phyloP scores from a whole-genome alignment of 2,888 invertebrate species.

The Parnassius apollo region DNA sequence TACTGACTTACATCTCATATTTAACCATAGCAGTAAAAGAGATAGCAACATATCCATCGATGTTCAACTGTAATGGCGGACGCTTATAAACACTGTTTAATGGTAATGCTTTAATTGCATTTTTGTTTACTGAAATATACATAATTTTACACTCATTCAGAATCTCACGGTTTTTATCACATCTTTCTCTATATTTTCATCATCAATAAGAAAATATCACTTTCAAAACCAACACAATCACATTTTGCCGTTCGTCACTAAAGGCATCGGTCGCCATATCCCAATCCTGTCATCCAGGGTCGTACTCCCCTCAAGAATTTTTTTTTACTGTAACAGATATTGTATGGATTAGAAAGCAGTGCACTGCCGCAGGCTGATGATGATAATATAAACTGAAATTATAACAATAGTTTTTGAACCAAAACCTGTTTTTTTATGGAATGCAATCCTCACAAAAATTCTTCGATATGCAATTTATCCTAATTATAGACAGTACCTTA shows the following conservation, averaged over 20 bases:
- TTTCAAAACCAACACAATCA: slow-evolving; percentile 58
- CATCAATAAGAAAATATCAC: slow-evolving; percentile 35
- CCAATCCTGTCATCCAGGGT: slow-evolving; percentile 64
- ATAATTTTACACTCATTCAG: background rate
- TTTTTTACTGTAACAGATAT: no score
- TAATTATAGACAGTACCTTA: no score
- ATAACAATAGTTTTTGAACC: no score
- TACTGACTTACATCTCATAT: slow-evolving; percentile 49
- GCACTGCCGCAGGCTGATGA: no score
- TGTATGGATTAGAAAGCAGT: no score
- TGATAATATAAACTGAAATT: no score
- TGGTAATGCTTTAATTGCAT: slow-evolving; percentile 51
- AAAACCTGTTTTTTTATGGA: no score
- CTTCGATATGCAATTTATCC: no score
- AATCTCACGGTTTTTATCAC: slow-evolving; percentile 28
- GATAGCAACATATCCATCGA: slow-evolving; percentile 52
- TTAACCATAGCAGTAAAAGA: slow-evolving; percentile 52
- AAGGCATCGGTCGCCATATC: slow-evolving; percentile 74
- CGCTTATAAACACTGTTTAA: slow-evolving; percentile 53
- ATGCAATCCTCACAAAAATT: no score
- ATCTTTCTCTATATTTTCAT: slow-evolving; percentile 34
- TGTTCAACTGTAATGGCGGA: slow-evolving; percentile 60
- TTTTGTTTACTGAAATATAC: slow-evolving; percentile 28
- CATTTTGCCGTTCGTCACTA: slow-evolving; percentile 59
- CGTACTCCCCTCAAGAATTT: slow-evolving; percentile 39